These are phyloP conservation scores for Agriopis leucophaearia DNA, from an alignment of 2,888 invertebrate genomes.

Conservation along the genomic window DNA sequence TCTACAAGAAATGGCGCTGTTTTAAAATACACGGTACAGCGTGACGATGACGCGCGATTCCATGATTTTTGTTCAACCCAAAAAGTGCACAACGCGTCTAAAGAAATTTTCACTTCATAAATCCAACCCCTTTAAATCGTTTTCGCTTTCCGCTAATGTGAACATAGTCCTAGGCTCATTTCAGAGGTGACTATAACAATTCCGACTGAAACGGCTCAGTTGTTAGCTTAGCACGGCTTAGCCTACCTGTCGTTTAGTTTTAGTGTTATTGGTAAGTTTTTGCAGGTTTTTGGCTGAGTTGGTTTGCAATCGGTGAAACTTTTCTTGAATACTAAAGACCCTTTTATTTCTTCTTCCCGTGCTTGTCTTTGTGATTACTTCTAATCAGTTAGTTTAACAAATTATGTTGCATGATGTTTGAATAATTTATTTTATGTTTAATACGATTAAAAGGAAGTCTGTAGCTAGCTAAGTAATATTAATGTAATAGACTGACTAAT, in stretches of 20 bases:
- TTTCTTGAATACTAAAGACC: not conserved
- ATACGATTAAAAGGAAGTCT: too few species aligned
- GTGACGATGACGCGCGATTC: too few species aligned
- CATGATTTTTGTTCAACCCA: too few species aligned
- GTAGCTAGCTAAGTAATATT: too few species aligned
- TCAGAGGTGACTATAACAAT: constrained; percentile 24
- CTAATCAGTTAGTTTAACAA: too few species aligned
- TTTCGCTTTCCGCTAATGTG: constrained; percentile 15
- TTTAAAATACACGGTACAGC: too few species aligned
- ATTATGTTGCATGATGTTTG: too few species aligned
- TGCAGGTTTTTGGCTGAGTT: constrained; percentile 7
- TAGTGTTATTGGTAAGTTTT: constrained; percentile 29
- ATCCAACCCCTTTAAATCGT: not conserved
- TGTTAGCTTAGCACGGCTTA: constrained; percentile 26
- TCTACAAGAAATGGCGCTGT: too few species aligned
- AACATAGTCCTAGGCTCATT: constrained; percentile 20
- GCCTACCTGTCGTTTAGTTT: constrained; percentile 21
- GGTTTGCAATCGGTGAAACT: constrained; percentile 9
- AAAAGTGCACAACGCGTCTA: too few species aligned
- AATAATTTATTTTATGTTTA: too few species aligned
- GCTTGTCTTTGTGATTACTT: constrained; percentile 2
- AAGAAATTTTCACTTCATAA: too few species aligned
- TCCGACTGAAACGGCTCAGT: constrained; percentile 6
- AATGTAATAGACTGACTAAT: too few species aligned
- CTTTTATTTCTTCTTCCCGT: not conserved